Base-by-base conservation (phyloP, 1,140 invertebrate species). In the Tribolium castaneum region DNA sequence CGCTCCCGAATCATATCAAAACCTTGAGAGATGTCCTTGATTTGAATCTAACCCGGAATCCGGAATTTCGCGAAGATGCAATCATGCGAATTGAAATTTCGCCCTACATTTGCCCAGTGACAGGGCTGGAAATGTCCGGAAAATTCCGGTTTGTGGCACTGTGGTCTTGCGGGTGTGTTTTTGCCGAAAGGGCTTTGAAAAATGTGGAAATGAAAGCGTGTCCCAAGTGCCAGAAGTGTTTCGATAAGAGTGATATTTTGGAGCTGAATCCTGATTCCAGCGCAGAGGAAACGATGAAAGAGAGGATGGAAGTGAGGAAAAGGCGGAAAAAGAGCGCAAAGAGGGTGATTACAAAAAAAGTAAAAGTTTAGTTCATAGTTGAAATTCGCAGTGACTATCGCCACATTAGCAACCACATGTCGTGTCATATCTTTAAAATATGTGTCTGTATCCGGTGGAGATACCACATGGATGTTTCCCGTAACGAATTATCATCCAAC, bases 121-220 rank as follows among this genome's bases (percentile, higher is more conserved):
- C 96, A 85, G 96, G 96, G 1, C 84, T 99, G 0, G 98, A 99
- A 87, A 99, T 99, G 98, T 98, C 97, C 83, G 98, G 98, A 35
- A 95, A 94, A 85, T 97, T 94, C 85, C 94, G 95, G 74, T 99
- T 99, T 87, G 91, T 94, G 25, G 98, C 94, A 56, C 86, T 98
- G 0, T 98, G 97, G 96, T 93, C 89, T 30, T 99, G 98, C 87
- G 98, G 98, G 0, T 99, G 98, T 90, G 98, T 98, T 0, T 89
- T 99, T 82, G 98, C 98, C 13, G 98, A 99, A 86, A 91, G 97
- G 80, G 96, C 97, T 0, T 84, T 98, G 0, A 98, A 98, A 86
- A 94, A 98, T 90, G 92, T 99, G 1, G 96, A 94, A 81, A 91
- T 91, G 7, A 90, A 89, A 34, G 87, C 90, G 71, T 95, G 94